Percentiles rank a stretch among this genome's conserved stretches.
phyloP scores from a whole-genome alignment of 1,140 invertebrate genomes.

The Pseudomyrmex flavicornis region DNA sequence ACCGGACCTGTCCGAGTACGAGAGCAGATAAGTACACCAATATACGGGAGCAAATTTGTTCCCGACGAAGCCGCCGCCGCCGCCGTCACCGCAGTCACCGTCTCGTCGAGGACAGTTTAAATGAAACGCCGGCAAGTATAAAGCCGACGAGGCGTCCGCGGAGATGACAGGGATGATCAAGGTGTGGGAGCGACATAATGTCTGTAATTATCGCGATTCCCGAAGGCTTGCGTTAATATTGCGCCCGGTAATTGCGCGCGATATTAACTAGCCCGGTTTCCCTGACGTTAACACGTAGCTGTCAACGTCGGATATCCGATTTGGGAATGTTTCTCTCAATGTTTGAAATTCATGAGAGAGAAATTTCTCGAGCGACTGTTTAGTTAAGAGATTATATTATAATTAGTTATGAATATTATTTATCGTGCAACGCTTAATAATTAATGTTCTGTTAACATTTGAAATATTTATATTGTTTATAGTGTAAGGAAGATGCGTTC shows the following conservation, averaged over 20 bases:
- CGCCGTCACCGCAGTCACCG: background rate
- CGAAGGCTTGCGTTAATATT: constrained; percentile 67
- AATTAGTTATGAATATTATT: background rate
- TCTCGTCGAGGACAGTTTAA: constrained; percentile 61
- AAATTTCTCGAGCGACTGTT: no score
- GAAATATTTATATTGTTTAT: background rate
- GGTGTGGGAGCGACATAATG: constrained; percentile 32
- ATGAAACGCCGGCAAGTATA: constrained; percentile 54
- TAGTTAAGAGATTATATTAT: background rate
- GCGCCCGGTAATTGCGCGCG: constrained; percentile 48
- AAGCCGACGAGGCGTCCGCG: constrained; percentile 31
- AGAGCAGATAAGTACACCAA: constrained; percentile 64
- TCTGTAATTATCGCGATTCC: constrained; percentile 62
- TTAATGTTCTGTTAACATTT: background rate
- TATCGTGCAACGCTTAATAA: background rate
- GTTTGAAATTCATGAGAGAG: constrained; percentile 25
- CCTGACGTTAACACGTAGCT: constrained; percentile 43
- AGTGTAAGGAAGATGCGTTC: background rate
- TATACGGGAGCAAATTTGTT: constrained; percentile 69
- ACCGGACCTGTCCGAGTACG: constrained; percentile 47
- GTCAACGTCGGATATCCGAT: constrained; percentile 8
- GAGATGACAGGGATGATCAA: constrained; percentile 39
- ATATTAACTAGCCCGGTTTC: constrained; percentile 55
- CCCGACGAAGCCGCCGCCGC: constrained; percentile 18
- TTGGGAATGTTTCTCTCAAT: background rate